Evolutionary conservation across 2,888 invertebrate genomes (phyloP), one percentile per base, ranked within the genome.

Genomic region (Spialia ferax): DNA sequence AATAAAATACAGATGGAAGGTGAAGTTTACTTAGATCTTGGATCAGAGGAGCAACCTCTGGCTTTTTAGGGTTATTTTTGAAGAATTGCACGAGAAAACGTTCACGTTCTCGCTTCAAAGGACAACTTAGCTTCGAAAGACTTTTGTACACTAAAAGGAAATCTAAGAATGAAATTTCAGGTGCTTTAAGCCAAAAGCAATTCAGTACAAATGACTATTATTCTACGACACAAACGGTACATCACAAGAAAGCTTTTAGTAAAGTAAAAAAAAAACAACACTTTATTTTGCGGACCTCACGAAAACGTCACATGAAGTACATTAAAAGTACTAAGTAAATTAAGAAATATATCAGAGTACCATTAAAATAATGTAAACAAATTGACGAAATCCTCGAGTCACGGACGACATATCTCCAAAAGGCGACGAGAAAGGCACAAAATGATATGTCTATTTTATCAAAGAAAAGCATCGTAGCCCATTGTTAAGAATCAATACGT

Each of bases 1-100:
- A 88, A 87, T 89, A 89, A 91, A 90, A 89, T 87, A 89, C 88
- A 91, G 87, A 89, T 89, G 86, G 91, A 91, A 88, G 88, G 81
- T 75, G 67, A 76, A 73, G 87, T 89, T 89, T 86, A 86, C 87
- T 88, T 84, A 85, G 86, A 88, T 86, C 87, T 88, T 84, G 85
- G 86, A 88, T 86, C 86, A 86, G 82, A 81, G 79, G 83, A 82
- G 77, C 79, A 82, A 83, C 78, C 81, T 76, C 75, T 75, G 81
- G 79, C 83, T 82, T 85, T 86, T 85, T 60, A 52, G 63, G 69
- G 65, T 55, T 59, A 68, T 69, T 56, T 71, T 70, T 62, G 55
- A 59, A 71, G 68, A 59, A 65, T 65, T 54, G 32, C 63, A 63
- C 45, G 70, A 56, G 66, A 61, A 67, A 65, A 70, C 66, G 66